Conservation (phyloP, 2,797 vertebrate genomes). For the Petrocephalus sullivani region DNA sequence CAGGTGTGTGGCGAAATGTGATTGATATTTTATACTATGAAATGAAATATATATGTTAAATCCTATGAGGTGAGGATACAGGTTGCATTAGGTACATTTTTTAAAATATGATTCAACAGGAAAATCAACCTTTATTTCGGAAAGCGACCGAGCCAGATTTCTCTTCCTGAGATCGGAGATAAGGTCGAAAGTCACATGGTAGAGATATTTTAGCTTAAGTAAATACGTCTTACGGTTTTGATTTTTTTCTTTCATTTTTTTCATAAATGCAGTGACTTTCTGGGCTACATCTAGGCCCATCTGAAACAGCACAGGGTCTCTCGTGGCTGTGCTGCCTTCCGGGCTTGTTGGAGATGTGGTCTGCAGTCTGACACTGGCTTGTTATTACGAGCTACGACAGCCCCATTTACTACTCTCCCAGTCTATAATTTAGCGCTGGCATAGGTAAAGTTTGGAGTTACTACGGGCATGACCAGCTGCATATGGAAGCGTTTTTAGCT, state of each 20-base stretch:
- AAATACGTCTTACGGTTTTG: background rate
- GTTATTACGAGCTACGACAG: background rate
- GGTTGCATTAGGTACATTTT: background rate
- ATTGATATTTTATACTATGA: background rate
- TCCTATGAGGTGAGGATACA: no score
- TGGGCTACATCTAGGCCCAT: background rate
- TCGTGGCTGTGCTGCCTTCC: background rate
- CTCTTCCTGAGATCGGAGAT: background rate
- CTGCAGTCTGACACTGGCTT: background rate
- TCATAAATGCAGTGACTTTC: background rate
- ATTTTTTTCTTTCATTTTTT: background rate
- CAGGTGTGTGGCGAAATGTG: slow-evolving; percentile 19
- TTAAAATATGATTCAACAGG: background rate
- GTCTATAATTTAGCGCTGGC: background rate
- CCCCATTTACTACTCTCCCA: no score
- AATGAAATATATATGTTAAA: background rate
- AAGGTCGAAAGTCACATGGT: background rate
- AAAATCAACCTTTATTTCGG: background rate
- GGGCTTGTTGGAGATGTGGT: no score
- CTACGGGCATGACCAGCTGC: background rate
- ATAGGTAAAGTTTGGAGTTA: background rate
- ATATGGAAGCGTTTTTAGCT: background rate
- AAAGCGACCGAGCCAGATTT: background rate
- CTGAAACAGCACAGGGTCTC: background rate
- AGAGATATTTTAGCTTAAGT: background rate